These are phyloP conservation scores for Gambusia yucatana DNA, from an alignment of 2,797 vertebrate species.

Conservation along the genomic window DNA sequence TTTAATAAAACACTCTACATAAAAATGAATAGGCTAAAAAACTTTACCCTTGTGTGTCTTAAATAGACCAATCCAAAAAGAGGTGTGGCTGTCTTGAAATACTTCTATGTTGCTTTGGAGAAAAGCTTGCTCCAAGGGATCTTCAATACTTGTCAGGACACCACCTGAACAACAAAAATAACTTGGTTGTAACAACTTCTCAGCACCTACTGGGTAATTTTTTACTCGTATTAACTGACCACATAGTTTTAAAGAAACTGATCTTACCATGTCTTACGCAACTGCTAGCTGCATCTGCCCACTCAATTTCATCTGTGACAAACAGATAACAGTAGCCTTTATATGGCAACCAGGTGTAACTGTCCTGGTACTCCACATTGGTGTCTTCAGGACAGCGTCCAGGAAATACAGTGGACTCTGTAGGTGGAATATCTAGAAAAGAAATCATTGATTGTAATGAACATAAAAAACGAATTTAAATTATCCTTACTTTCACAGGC, in stretches of 20 bases:
- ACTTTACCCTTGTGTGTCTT: slow-evolving; percentile 87
- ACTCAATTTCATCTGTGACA: slow-evolving; percentile 78
- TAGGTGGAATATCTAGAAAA: slow-evolving; percentile 83
- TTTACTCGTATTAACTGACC: neutral
- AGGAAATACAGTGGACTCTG: slow-evolving; percentile 79
- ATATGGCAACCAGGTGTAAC: slow-evolving; percentile 87
- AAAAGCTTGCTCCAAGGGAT: slow-evolving; percentile 84
- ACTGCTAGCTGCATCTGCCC: slow-evolving; percentile 85
- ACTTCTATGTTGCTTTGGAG: slow-evolving; percentile 74
- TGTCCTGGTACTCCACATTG: slow-evolving; percentile 35
- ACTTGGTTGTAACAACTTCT: neutral
- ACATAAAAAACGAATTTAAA: neutral
- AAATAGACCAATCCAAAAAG: slow-evolving; percentile 92
- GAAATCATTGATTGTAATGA: slow-evolving; percentile 8
- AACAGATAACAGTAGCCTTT: slow-evolving; percentile 88
- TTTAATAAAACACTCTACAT: neutral
- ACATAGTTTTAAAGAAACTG: neutral
- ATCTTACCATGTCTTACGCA: slow-evolving; percentile 84
- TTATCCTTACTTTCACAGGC: neutral
- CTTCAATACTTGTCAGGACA: slow-evolving; percentile 85
- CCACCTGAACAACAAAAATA: slow-evolving; percentile 75
- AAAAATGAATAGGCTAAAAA: neutral
- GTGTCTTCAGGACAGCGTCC: slow-evolving; percentile 85
- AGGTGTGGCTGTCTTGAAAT: slow-evolving; percentile 74
- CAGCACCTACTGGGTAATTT: neutral